A percentile compares a stretch with the other conserved stretches of the same genome.
phyloP scores from a whole-genome alignment of 2,113 vertebrate genomes.

The Electrona antarctica region DNA sequence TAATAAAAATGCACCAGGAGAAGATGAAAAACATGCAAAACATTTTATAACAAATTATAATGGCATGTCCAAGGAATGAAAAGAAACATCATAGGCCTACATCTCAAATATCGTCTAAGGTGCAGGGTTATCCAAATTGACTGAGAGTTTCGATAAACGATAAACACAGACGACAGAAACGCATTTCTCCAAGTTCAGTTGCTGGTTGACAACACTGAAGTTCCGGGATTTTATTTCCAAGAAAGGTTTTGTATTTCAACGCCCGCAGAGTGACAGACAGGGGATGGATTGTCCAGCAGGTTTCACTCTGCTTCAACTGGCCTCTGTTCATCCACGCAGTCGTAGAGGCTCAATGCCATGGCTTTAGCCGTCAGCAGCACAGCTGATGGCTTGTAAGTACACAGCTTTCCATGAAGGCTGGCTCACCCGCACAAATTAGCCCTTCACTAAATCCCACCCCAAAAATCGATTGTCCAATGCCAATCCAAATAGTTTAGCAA shows the following conservation, averaged over 20 bases:
- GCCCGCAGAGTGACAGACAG: slow-evolving; percentile 40
- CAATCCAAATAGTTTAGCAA: too few species aligned
- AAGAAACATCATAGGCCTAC: neutral
- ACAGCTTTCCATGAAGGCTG: slow-evolving; percentile 68
- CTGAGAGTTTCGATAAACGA: too few species aligned
- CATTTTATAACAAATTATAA: neutral
- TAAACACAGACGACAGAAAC: neutral
- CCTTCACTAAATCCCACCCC: too few species aligned
- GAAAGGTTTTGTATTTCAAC: slow-evolving; percentile 66
- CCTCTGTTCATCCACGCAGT: neutral
- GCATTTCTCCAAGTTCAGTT: slow-evolving; percentile 29
- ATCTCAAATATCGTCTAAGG: neutral
- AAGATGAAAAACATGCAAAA: neutral
- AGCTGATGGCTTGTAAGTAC: slow-evolving; percentile 66
- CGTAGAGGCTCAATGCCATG: slow-evolving; percentile 9
- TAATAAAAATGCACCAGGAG: accelerated
- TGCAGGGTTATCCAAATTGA: too few species aligned
- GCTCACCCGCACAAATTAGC: slow-evolving; percentile 32
- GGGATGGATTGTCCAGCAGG: neutral
- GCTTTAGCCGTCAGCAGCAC: slow-evolving; percentile 42
- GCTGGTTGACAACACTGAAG: slow-evolving; percentile 8
- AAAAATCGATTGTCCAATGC: too few species aligned
- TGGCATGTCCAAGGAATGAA: too few species aligned
- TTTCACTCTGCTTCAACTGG: slow-evolving; percentile 42
- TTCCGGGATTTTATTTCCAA: slow-evolving; percentile 73